Base-by-base conservation (phyloP, 2,113 vertebrate species). In the Scortum barcoo region DNA sequence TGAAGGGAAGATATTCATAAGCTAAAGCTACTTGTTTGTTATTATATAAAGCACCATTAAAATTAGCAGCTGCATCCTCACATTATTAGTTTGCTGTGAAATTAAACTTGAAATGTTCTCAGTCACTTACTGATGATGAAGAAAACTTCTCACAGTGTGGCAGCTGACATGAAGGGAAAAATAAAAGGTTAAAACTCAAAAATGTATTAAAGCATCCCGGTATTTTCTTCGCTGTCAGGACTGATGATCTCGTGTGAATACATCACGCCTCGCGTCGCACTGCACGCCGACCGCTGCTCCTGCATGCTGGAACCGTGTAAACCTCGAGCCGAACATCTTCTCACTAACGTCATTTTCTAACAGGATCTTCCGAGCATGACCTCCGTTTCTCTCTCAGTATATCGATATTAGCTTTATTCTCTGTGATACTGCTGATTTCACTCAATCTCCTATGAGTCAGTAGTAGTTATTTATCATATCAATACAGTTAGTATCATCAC, bases 281-380 rank as follows among this genome's bases (percentile, higher is more conserved):
- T 71, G 70, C 85, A 84, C 67, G 42, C 51, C 57, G 2, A 12
- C 72, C 9, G 74, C 71, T 56, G 80, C 76, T 75, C n/a, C 60
- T 89, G 92, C 92, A 93, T 93, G 92, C 76, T 66, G 62, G 76
- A 65, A 20, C 14, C 38, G n/a, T n/a, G 28, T 0, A 16, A 58
- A 86, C 56, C 24, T 83, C 2, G 0, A 70, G 56, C 57, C 4
- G 38, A 77, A 66, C 17, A 22, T 33, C 69, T 62, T 79, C 83
- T 80, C 77, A 87, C 77, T 89, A 87, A 19, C 56, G 10, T 36
- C 26, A 1, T 44, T 46, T 72, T 68, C 75, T 83, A 58, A 77
- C 54, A 76, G 74, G 76, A 81, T 54, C 61, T 58, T 28, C 22
- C 0, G 1, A 81, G 87, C 83, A 81, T 84, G 79, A 62, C 71